Conservation (phyloP, 1,140 invertebrate genomes). For the Elysia chlorotica region DNA sequence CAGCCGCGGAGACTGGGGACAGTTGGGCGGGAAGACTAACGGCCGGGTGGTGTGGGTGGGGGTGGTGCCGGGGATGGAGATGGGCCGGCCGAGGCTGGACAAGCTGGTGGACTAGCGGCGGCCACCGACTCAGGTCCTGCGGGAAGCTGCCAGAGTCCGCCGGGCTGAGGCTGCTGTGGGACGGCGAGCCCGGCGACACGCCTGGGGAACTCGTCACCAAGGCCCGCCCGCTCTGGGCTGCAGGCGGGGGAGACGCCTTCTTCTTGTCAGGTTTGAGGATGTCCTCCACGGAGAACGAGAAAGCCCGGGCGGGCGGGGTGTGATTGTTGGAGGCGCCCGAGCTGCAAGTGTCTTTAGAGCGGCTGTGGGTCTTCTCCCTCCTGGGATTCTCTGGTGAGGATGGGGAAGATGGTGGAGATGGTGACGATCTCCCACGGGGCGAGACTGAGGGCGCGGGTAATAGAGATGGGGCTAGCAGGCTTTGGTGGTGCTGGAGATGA, state of each 20-base stretch:
- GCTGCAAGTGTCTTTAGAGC: too few species aligned
- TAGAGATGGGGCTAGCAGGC: not conserved
- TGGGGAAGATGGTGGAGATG: not conserved
- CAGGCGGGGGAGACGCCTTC: not conserved
- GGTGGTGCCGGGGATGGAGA: too few species aligned
- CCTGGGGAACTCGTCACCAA: too few species aligned
- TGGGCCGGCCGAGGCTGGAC: too few species aligned
- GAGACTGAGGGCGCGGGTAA: not conserved
- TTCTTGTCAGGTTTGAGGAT: conserved; percentile 24
- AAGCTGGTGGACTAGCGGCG: too few species aligned
- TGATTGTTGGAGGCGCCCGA: not conserved
- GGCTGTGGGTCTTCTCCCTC: not conserved
- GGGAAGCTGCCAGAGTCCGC: too few species aligned
- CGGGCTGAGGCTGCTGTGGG: not conserved
- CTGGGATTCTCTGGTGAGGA: not conserved
- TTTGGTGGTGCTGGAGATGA: not conserved
- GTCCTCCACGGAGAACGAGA: conserved; percentile 21
- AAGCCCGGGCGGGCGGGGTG: not conserved
- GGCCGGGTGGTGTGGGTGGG: too few species aligned
- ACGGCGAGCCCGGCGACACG: not conserved
- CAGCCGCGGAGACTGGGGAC: too few species aligned
- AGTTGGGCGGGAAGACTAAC: too few species aligned
- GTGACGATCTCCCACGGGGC: not conserved
- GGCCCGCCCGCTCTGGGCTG: not conserved
- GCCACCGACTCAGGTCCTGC: too few species aligned